Base-by-base conservation (phyloP, 2,888 invertebrate genomes). In the Pediacus dermestoides region DNA sequence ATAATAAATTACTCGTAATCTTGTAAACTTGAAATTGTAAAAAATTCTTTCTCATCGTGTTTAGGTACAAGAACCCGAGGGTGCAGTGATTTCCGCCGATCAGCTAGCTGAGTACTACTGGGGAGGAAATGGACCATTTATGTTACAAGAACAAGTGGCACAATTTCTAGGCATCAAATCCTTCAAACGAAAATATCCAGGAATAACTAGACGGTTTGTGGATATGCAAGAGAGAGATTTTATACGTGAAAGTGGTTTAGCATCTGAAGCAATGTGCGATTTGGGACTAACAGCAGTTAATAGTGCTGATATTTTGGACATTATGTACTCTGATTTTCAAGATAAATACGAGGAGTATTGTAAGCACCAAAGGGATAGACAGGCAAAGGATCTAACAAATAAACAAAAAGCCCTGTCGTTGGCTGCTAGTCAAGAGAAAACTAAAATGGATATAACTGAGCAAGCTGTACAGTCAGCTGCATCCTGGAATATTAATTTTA, bases 91-190 rank as follows among this genome's bases (percentile, higher is more conserved):
- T 62, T 85, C 86, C 11, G 91, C 92, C 9, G 87, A 89, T 35
- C 88, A 88, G 65, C 80, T 96, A 34, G 90, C 89, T 42, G 95
- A 96, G 66, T 96, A 96, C 64, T 87, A 85, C 58, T 96, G 96
- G 96, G 77, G 70, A 55, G 77, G 67, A 51, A 80, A 81, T 31
- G 87, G 94, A 58, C 86, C 88, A 32, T 92, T 83, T 71, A 91
- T 95, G 87, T 81, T 96, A 40, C 94, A 97, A 70, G 97, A 97
- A 67, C 97, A 88, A 67, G 86, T 99, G 44, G 90, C 93, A 0
- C 88, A 94, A 65, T 95, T 88, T 70, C 76, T 99, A 44, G 89
- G 88, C 22, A 88, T 97, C 16, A 95, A 93, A 64, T 94, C 95
- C 39, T 97, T 99, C 69, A 96, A 96, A 68, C 77, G 97, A 48